Base-by-base conservation (phyloP, 1,140 invertebrate species). In the Drosophila arizonae region DNA sequence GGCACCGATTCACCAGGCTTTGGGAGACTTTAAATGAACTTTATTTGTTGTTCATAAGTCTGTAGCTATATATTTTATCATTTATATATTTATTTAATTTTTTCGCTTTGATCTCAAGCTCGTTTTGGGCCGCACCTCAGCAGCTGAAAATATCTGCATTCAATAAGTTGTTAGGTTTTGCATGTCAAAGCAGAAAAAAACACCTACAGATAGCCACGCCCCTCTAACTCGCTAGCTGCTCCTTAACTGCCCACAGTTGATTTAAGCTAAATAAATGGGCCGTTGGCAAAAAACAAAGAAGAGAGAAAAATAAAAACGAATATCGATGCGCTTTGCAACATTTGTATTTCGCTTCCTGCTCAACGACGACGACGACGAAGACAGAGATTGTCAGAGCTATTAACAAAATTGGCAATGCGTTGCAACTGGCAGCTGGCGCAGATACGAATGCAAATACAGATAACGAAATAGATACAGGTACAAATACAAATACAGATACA, bases 301-400 rank as follows among this genome's bases (percentile, higher is more conserved):
- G 6, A 30, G 21, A 24, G 21, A 24, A 24, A 24, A 0, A 17
- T 17, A 3, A 5, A 28, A 39, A 11, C 36, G 36, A 67, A 64
- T 41, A 81, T 78, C 56, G 64, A 69, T 61, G 76, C 77, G 51
- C 71, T 78, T 72, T 81, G 67, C 72, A 87, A 78, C 75, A 85
- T 70, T 81, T 85, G 76, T 26, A 66, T 45, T 78, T 86, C 46
- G 71, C 79, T 87, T 85, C 81, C 81, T 87, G 82, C 67, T 69
- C 60, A 45, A 50, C 21, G 21, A 26, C 55, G 43, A 41, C 61
- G 57, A 72, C 52, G 48, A 50, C 48, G 48, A 28, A 11, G 51
- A 68, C 55, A 67, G 28, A 30, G 54, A 72, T 81, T 79, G 78
- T 77, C 62, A 78, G 79, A 81, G 69, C 75, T 66, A 86, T 86